Evolutionary conservation across 2,797 vertebrate genomes (phyloP).

Genomic region (Macropus fuliginosus): DNA sequence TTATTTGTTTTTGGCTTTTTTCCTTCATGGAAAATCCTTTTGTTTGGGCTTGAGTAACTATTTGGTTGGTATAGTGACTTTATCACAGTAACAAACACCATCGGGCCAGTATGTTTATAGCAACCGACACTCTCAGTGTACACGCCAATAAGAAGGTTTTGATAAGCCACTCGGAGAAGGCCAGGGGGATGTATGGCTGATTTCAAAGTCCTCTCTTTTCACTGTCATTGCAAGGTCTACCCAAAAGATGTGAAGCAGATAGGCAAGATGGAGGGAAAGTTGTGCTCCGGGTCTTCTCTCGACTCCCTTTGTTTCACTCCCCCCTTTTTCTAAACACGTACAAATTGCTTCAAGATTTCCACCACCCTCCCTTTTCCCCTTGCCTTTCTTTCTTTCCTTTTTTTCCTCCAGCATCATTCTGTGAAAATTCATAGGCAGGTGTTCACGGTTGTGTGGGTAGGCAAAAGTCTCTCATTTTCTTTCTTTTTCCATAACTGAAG

Average conservation of each 20-base stretch:
- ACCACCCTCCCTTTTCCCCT: not conserved
- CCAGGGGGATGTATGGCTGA: not conserved
- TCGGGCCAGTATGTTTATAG: not conserved
- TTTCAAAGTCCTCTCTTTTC: not conserved
- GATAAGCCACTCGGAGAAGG: not conserved
- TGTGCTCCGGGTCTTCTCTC: not conserved
- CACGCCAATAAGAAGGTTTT: not conserved
- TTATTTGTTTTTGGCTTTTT: not conserved
- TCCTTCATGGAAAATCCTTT: not conserved
- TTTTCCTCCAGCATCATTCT: not conserved
- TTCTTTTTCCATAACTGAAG: not conserved
- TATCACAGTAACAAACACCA: not conserved
- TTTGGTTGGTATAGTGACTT: slow-evolving; percentile 7
- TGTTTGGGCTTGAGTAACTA: not conserved
- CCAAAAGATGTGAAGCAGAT: not conserved
- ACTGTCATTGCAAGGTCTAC: not conserved
- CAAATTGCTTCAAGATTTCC: not conserved
- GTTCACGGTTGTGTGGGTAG: not conserved
- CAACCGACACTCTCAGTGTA: not conserved
- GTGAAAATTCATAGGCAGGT: not conserved
- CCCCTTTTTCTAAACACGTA: not conserved
- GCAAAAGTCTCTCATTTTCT: not conserved
- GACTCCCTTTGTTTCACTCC: not conserved
- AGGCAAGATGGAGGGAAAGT: not conserved
- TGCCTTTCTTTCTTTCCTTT: not conserved